These are phyloP conservation scores for Sorex maritimensis DNA, from an alignment of 2,797 vertebrate species.

Conservation along the genomic window DNA sequence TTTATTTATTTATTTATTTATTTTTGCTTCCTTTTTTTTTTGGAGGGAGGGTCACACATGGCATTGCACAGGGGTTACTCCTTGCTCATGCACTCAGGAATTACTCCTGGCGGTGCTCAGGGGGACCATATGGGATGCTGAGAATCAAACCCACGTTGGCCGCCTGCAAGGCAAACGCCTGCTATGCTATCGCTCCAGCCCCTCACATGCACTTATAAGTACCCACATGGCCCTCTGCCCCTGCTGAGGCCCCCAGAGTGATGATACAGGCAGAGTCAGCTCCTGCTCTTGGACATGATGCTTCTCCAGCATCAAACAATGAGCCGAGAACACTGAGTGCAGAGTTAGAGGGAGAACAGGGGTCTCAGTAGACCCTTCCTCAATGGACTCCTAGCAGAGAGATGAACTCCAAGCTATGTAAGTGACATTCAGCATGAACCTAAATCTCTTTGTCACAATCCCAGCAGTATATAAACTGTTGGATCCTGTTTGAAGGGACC, in stretches of 20 bases:
- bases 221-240: accelerated
- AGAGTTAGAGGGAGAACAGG: neutral
- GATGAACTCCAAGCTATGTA: neutral
- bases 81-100: too few species aligned
- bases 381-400: neutral
- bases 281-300: neutral
- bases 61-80: too few species aligned
- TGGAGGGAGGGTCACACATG: too few species aligned
- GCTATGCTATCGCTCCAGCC: too few species aligned
- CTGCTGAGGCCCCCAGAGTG: neutral
- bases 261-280: accelerated
- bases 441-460: neutral
- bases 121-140: too few species aligned
- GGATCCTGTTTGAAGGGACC: neutral
- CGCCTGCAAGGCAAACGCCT: too few species aligned
- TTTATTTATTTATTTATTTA: too few species aligned
- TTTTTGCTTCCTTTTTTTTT: too few species aligned
- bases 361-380: neutral
- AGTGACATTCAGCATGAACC: neutral
- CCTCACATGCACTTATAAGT: neutral
- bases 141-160: too few species aligned
- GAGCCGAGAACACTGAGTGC: too few species aligned
- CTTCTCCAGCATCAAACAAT: neutral
- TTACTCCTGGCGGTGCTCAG: too few species aligned
- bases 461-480: neutral